Evolutionary conservation across 2,113 vertebrate species (phyloP).

Genomic region (Helogale parvula): DNA sequence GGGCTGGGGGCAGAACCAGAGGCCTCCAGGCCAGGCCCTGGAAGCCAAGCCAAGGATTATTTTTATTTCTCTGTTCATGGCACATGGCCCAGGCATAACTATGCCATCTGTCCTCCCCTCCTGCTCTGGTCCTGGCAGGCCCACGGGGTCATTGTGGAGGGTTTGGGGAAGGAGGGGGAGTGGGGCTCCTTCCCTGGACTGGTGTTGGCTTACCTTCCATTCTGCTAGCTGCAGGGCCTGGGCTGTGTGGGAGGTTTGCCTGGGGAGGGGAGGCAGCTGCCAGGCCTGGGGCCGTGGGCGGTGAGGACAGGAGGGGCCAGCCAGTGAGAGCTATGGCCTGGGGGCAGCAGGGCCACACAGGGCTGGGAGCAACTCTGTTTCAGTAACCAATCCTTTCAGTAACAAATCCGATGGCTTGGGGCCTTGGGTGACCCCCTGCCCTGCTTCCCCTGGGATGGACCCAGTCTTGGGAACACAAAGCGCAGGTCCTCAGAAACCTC

Average conservation of each 20-base stretch:
- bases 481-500: conserved; percentile 47
- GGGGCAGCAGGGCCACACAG: background rate
- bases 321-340: background rate
- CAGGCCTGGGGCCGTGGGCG: background rate
- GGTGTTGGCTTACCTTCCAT: background rate
- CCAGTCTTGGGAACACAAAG: conserved; percentile 13
- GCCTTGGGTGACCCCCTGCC: conserved; percentile 57
- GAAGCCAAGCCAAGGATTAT: conserved; percentile 62
- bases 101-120: conserved; percentile 44
- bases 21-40: background rate
- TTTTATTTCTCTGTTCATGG: conserved; percentile 56
- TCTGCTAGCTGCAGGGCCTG: background rate
- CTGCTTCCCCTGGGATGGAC: conserved; percentile 27
- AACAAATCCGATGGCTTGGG: conserved; percentile 12
- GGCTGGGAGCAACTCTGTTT: conserved; percentile 32
- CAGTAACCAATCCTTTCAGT: background rate
- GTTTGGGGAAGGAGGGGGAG: background rate
- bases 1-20: background rate
- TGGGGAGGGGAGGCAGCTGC: background rate
- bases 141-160: background rate
- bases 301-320: background rate
- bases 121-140: background rate
- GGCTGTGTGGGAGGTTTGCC: background rate
- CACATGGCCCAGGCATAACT: background rate
- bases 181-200: background rate